Evolutionary conservation across 2,888 invertebrate genomes (phyloP), one percentile per base, ranked within the genome.

Genomic region (Xestia rhomboidea): DNA sequence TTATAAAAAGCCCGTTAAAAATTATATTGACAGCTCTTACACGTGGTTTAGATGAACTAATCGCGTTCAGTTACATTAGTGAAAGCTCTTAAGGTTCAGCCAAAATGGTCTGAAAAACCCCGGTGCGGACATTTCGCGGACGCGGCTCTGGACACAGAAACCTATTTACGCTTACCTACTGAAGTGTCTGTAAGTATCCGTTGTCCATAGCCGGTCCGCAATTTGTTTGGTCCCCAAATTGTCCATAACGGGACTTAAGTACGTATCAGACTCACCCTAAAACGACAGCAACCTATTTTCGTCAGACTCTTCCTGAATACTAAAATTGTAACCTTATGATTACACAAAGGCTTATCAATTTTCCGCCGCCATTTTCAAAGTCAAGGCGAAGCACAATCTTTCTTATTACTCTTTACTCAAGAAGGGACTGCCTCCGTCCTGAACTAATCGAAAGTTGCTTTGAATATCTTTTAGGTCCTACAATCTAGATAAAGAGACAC

Each of bases 401-500:
- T 46, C 71, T 86, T 86, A 86, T 79, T 79, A 75, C 30, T 75
- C 68, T 73, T 84, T 84, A 87, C 77, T 67, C 71, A 77, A 77
- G 62, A 67, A 84, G 38, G 68, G 60, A 77, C 66, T 71, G 51
- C 71, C 24, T 38, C 62, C 49, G 68, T 68, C 77, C 69, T 69
- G 64, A 73, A 72, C 73, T 74, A 87, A 82, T 82, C 74, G 70
- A 86, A 83, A 82, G 54, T 84, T 77, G 57, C 68, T 68, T 70
- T 57, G 44, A 77, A 71, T 77, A 79, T 83, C 71, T 86, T 83
- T 62, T 75, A 76, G 74, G 72, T 68, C n/a, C 67, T 69, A 51
- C 62, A 44, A 81, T 84, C 79, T 75, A 74, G 88, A 88, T 80
- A 83, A 73, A 62, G 71, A 71, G 68, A 30, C 62, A 88, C 76